These are phyloP conservation scores for Erynnis tages DNA, from an alignment of 2,888 invertebrate genomes.

Conservation along the genomic window DNA sequence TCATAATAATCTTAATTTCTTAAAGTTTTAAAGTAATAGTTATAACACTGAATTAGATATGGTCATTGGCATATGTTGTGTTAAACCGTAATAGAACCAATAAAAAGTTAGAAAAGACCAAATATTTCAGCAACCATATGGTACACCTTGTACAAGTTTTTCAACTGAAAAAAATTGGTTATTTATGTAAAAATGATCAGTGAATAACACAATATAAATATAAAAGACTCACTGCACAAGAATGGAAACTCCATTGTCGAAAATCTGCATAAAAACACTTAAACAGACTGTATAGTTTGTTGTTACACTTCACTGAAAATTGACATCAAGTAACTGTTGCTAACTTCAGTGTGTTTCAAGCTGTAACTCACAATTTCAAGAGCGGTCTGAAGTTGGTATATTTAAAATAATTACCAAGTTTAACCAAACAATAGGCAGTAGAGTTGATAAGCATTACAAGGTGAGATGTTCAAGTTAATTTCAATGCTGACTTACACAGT, in stretches of 20 bases:
- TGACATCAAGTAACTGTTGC: conserved; percentile 48
- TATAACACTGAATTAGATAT: too few relatives aligned
- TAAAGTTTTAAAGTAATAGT: too few relatives aligned
- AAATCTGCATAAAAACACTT: conserved; percentile 30
- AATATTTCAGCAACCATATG: too few relatives aligned
- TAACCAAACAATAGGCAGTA: neutral
- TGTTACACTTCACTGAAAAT: conserved; percentile 68
- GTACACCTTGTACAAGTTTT: too few relatives aligned
- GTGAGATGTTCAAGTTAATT: neutral
- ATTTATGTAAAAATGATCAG: neutral
- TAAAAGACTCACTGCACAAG: conserved; percentile 56
- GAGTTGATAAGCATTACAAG: neutral
- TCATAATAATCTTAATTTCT: too few relatives aligned
- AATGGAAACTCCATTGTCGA: conserved; percentile 58
- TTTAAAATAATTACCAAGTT: conserved; percentile 3
- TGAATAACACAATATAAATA: neutral
- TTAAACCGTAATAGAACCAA: too few relatives aligned
- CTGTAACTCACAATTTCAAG: conserved; percentile 33
- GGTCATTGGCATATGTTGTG: too few relatives aligned
- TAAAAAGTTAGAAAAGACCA: too few relatives aligned
- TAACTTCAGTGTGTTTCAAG: conserved; percentile 56
- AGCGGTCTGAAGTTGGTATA: conserved; percentile 49
- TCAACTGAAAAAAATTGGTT: neutral
- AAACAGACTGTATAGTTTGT: conserved; percentile 29
- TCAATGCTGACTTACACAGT: neutral